Evolutionary conservation across 2,113 vertebrate genomes (phyloP), one percentile per base, ranked within the genome.

Genomic region (Myotis lucifugus): DNA sequence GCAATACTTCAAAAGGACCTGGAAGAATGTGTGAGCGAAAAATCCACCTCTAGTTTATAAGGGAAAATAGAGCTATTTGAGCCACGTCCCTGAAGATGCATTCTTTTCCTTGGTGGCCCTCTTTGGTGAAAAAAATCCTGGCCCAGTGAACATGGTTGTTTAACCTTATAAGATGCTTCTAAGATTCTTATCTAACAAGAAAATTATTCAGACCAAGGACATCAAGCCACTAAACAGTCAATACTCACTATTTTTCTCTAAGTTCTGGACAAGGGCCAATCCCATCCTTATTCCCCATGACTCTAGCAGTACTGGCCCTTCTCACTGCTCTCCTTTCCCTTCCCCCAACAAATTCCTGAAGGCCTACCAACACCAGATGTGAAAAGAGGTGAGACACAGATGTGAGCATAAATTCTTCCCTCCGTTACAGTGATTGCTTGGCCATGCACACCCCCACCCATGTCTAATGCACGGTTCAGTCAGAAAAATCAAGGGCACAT

Each of bases 341-440:
- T 69, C 42, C 52, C 66, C 77, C 95, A 85, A 46, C 70, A 74
- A 61, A 3, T 98, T 96, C 97, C 97, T 97, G 92, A 72, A 95
- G 96, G 96, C 52, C 90, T 93, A 40, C 56, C 69, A 84, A 69
- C 94, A 97, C 97, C 97, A 98, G 96, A 98, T 98, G 95, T 98
- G 97, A 97, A 95, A 67, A 94, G 97, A 97, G 87, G 91, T 87
- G 85, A 98, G 95, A 95, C 95, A 69, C 97, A 98, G 89, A 98
- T 95, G 97, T 1, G 92, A 93, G 95, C 97, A 97, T 97, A 98
- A 98, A 98, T 98, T 97, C 90, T 98, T 95, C 91, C 97, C 93
- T 96, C 93, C 29, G 67, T 73, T 95, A 98, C 96, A 79, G 73
- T 76, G 96, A 97, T 94, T 91, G 90, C 96, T 97, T 90, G 52